Conservation (phyloP, 2,888 invertebrate species). For the Brachynemurus nebulosus region DNA sequence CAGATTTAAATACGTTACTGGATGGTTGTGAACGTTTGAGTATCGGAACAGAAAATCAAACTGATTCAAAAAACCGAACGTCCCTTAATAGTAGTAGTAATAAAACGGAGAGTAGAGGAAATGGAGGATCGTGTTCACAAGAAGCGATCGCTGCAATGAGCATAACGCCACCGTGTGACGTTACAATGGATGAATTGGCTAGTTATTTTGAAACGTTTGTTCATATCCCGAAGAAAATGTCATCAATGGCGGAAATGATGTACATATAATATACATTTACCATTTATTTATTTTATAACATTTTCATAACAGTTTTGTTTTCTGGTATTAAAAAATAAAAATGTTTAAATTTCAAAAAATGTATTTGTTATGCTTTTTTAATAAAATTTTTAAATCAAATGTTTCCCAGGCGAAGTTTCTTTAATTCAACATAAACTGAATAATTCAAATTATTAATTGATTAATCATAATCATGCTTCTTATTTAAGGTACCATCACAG, state of each 20-base stretch:
- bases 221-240: constrained; percentile 96
- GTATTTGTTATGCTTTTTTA: too few species aligned
- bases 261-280: constrained; percentile 52
- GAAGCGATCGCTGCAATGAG: constrained; percentile 49
- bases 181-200: constrained; percentile 87
- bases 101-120: too few species aligned
- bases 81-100: constrained; percentile 1
- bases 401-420: too few species aligned
- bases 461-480: too few species aligned
- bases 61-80: background rate
- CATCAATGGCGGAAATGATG: constrained; percentile 97
- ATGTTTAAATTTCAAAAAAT: too few species aligned
- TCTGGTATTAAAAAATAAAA: too few species aligned
- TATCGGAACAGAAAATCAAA: constrained; percentile 21
- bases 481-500: too few species aligned
- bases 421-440: too few species aligned
- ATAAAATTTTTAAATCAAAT: too few species aligned
- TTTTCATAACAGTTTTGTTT: too few species aligned
- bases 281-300: too few species aligned
- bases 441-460: too few species aligned
- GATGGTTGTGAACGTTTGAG: constrained; percentile 30
- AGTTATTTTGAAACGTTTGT: constrained; percentile 92
- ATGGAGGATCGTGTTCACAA: constrained; percentile 61
- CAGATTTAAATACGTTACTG: constrained; percentile 30
- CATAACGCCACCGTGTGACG: constrained; percentile 59